phyloP scores from a whole-genome alignment of 2,113 vertebrate genomes.

The Macrotus californicus region DNA sequence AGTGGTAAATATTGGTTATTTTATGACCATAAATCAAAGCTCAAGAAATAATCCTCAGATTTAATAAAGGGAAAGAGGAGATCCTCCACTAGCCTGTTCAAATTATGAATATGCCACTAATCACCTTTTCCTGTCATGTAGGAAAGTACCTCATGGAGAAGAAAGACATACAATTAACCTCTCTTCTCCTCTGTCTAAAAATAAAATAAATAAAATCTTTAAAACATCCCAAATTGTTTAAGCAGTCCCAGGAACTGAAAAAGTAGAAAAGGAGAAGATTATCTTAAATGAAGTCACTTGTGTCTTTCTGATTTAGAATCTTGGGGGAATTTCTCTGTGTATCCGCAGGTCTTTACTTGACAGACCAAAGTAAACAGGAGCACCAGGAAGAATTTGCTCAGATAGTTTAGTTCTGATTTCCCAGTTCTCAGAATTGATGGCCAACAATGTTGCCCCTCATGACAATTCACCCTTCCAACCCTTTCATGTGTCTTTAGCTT shows the following conservation, averaged over 20 bases:
- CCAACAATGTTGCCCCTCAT: neutral
- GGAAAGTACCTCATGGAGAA: conserved; percentile 52
- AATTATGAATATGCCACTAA: conserved; percentile 45
- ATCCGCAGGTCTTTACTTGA: neutral
- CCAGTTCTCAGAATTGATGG: conserved; percentile 10
- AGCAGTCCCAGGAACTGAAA: neutral
- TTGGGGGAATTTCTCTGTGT: conserved; percentile 26
- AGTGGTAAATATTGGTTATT: neutral
- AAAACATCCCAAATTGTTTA: neutral
- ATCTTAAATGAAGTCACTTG: neutral
- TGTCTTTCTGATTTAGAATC: conserved; percentile 29
- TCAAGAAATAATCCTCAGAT: neutral
- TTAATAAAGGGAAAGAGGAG: neutral
- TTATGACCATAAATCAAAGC: neutral
- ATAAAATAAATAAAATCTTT: too few relatives aligned
- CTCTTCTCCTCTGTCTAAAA: too few relatives aligned
- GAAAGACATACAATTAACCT: neutral
- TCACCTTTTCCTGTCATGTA: conserved; percentile 55
- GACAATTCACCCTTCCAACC: neutral
- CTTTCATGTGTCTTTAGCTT: neutral
- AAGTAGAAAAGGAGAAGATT: neutral
- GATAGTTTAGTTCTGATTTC: neutral
- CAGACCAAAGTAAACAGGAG: neutral
- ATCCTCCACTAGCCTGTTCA: neutral
- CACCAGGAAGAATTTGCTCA: neutral